Evolutionary conservation across 2,888 invertebrate genomes (phyloP), one percentile per base, ranked within the genome.

Genomic region (Tricholauxania praeusta): DNA sequence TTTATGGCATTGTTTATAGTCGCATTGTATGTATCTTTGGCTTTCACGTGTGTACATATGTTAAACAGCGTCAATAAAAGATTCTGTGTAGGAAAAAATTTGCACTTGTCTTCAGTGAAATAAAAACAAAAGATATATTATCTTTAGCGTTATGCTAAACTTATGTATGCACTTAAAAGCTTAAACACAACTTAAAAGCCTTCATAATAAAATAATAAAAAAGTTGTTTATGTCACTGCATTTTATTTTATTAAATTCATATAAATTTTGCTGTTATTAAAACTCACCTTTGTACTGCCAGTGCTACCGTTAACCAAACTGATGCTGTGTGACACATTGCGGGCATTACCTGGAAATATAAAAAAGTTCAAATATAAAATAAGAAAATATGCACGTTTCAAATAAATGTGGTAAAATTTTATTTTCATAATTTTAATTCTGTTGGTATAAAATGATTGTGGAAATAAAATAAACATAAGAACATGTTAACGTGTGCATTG

Each of bases 271-370:
- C 2, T 39, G 39, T 39, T 10, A 39, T 39, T 39, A 4, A 10
- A 39, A 81, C 82, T 80, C 81, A 88, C 83, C 97, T 90, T 88
- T 98, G 98, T 19, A 95, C 93, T 0, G 97, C 97, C 75, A 98
- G 88, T 0, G 96, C 94, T 78, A 97, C 89, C 0, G 97, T 97
- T 80, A 97, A 88, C 97, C 97, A 97, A 76, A 97, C 96, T 79
- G 96, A 96, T 6, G 96, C 96, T 6, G 97, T 96, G 88, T 97
- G 97, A 87, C 96, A 97, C 88, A 96, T 91, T 28, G 94, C 93
- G 28, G 96, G 96, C 78, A 96, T 82, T 73, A 86, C 82, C 88
- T 88, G 82, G 10, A 84, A 84, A 55, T 76, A 70, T 71, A 71
- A n/a, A 71, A 73, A 22, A 71, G 51, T 68, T 72, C 62, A 15